A percentile compares a stretch with the other conserved stretches of the same genome.
Conservation (phyloP, 2,797 vertebrate species). For the Propithecus deckenii region DNA sequence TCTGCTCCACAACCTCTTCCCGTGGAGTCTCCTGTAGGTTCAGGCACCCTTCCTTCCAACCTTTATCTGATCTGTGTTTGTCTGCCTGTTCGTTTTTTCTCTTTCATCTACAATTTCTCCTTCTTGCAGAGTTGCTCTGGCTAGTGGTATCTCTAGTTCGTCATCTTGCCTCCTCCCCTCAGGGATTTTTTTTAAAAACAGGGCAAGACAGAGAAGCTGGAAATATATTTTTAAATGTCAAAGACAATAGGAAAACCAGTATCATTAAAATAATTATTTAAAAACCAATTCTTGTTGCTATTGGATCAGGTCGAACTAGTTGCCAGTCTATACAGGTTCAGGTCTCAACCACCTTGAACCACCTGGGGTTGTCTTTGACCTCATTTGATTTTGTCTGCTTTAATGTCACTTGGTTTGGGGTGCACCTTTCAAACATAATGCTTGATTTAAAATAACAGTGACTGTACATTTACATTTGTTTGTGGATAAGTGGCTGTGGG, state of each 20-base stretch:
- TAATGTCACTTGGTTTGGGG: not conserved
- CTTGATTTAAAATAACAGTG: not conserved
- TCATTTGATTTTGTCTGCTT: not conserved
- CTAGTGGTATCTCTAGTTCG: too few species aligned
- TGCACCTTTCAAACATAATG: not conserved
- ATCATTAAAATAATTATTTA: not conserved
- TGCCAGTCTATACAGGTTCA: not conserved
- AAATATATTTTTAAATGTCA: not conserved
- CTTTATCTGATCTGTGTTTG: too few species aligned
- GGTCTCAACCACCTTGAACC: not conserved
- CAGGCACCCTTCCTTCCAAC: too few species aligned
- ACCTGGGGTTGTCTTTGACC: not conserved
- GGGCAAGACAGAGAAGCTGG: not conserved
- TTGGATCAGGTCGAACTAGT: not conserved
- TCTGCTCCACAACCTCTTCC: too few species aligned
- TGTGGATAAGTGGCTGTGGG: not conserved
- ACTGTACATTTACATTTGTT: not conserved
- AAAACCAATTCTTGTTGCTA: not conserved
- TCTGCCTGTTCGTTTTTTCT: too few species aligned
- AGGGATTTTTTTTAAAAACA: not conserved
- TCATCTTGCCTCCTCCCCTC: too few species aligned
- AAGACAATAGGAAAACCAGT: not conserved
- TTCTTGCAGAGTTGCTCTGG: too few species aligned
- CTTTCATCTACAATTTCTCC: too few species aligned
- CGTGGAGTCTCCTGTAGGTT: too few species aligned